Evolutionary conservation across 2,113 vertebrate species (phyloP).

Genomic region (Pitta sordida): DNA sequence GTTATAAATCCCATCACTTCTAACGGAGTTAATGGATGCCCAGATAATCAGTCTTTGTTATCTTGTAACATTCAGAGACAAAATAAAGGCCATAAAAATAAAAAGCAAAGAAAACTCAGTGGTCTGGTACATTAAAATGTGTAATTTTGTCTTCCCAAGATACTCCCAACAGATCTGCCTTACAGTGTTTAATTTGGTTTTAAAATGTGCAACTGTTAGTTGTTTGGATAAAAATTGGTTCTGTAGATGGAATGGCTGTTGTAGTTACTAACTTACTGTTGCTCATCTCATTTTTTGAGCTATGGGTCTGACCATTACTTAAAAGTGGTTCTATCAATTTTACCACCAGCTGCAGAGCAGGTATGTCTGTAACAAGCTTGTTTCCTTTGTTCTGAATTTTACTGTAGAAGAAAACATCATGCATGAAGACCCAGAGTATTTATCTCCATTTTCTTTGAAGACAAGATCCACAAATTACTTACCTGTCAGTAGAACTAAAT

Average conservation of each 20-base stretch:
- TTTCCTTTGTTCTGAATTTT: not conserved
- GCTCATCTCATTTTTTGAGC: not conserved
- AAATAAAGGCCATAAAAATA: conserved; percentile 15
- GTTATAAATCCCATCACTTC: conserved; percentile 28
- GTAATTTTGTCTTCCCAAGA: not conserved
- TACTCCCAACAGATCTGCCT: not conserved
- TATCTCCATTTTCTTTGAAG: not conserved
- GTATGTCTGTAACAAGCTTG: not conserved
- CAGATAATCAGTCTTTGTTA: conserved; percentile 36
- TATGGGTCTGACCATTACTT: not conserved
- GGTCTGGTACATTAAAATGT: not conserved
- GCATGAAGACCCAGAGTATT: not conserved
- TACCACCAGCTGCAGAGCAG: not conserved
- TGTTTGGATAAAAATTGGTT: not conserved
- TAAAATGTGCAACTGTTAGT: not conserved
- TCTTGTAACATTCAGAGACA: conserved; percentile 21
- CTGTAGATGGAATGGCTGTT: not conserved
- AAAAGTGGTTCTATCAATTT: not conserved
- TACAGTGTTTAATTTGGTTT: conserved; percentile 1
- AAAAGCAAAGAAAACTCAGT: not conserved
- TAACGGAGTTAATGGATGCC: conserved; percentile 35
- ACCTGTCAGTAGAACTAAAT: not conserved
- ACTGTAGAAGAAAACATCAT: not conserved
- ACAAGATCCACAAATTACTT: not conserved
- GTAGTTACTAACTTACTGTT: not conserved